phyloP scores from a whole-genome alignment of 2,797 vertebrate species.

The Liparis tanakae region DNA sequence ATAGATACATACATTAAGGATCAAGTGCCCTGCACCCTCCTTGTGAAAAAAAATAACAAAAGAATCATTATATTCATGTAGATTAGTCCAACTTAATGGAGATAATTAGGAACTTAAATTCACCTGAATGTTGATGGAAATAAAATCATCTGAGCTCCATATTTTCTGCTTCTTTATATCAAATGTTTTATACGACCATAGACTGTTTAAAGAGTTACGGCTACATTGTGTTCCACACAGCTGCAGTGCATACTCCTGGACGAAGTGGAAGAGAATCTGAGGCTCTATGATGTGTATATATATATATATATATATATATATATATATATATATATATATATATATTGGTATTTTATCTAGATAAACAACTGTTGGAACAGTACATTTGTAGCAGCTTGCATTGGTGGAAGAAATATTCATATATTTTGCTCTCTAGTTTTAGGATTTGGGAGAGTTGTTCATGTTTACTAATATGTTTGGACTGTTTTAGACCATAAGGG shows the following conservation, averaged over 20 bases:
- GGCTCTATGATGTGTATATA: too few species aligned
- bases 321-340: constrained; percentile 1
- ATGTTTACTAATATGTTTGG: background rate
- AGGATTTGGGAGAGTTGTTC: background rate
- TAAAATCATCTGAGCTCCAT: background rate
- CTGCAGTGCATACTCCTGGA: constrained; percentile 33
- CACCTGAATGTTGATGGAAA: background rate
- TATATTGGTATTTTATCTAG: background rate
- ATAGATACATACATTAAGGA: background rate
- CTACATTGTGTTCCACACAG: background rate
- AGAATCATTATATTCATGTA: background rate
- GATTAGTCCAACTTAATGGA: background rate
- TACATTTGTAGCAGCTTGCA: background rate
- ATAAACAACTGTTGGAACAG: background rate
- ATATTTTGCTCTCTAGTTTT: background rate
- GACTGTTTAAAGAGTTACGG: background rate
- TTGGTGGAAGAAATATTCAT: background rate
- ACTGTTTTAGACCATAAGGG: background rate
- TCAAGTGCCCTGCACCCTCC: background rate
- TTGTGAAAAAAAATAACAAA: background rate
- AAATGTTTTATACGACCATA: background rate
- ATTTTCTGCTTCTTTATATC: background rate
- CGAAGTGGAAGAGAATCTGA: background rate
- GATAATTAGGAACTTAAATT: background rate
- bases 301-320: too few species aligned